These are phyloP conservation scores for Myotis brandtii DNA, from an alignment of 2,113 vertebrate species.

Conservation along the genomic window DNA sequence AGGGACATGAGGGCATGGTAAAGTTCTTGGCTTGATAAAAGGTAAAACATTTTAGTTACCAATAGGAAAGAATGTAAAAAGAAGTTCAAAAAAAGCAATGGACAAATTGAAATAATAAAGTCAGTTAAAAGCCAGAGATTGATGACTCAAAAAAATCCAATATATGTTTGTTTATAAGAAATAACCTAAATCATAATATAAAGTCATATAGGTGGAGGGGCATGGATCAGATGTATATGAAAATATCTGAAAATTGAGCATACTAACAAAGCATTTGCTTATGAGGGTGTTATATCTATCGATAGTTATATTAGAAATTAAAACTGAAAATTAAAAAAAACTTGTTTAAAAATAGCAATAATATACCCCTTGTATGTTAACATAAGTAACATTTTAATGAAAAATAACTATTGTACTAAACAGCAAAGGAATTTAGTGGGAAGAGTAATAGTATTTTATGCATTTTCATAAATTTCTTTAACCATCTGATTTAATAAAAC, in stretches of 20 bases:
- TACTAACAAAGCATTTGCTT: neutral
- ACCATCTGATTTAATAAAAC: neutral
- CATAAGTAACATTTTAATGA: neutral
- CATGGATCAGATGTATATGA: neutral
- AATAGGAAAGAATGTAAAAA: slow-evolving; percentile 10
- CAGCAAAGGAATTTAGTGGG: neutral
- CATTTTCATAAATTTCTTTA: neutral
- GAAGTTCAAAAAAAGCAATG: neutral
- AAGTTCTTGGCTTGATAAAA: slow-evolving; percentile 1
- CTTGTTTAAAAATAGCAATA: neutral
- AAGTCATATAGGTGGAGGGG: neutral
- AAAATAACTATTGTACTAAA: slow-evolving; percentile 9
- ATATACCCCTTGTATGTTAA: slow-evolving; percentile 8
- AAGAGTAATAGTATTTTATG: neutral
- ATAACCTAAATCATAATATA: neutral
- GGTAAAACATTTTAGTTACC: neutral
- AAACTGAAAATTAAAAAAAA: neutral
- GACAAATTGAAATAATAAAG: slow-evolving; percentile 23
- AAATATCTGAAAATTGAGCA: slow-evolving; percentile 7
- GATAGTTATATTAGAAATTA: slow-evolving; percentile 8
- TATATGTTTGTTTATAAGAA: neutral
- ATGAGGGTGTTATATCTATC: neutral
- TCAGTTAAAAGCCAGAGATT: slow-evolving; percentile 28
- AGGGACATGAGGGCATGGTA: neutral
- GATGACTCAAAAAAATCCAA: neutral